phyloP scores from a whole-genome alignment of 2,888 invertebrate species.

The Syrista parreyssii region DNA sequence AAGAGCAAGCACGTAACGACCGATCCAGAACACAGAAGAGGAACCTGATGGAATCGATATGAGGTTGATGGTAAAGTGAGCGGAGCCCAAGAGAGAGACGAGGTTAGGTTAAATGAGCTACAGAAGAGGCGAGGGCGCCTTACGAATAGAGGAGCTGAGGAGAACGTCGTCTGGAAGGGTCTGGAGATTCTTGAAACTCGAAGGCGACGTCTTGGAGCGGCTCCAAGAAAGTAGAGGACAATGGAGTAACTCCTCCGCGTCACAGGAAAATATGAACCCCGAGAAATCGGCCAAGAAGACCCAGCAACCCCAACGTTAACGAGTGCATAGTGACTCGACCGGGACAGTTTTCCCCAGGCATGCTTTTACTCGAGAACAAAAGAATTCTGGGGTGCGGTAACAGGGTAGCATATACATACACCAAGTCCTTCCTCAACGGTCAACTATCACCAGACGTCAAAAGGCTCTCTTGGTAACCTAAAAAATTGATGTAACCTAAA shows the following conservation, averaged over 20 bases:
- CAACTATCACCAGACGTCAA: no score
- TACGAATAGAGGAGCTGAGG: constrained; percentile 7
- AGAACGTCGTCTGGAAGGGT: constrained; percentile 8
- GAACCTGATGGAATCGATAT: neutral
- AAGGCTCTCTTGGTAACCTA: no score
- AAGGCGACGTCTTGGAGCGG: constrained; percentile 44
- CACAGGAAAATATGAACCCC: constrained; percentile 62
- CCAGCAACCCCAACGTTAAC: constrained; percentile 26
- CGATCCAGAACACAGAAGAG: neutral
- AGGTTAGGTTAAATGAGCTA: neutral
- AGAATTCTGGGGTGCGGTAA: constrained; percentile 59
- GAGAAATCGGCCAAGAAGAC: constrained; percentile 46
- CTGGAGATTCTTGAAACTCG: constrained; percentile 15
- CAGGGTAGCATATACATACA: constrained; percentile 52
- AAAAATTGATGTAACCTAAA: no score
- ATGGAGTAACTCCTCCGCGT: constrained; percentile 64
- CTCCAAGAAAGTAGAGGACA: constrained; percentile 63
- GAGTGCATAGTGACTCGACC: constrained; percentile 10
- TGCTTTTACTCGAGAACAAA: constrained; percentile 53
- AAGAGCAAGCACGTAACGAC: constrained; percentile 6
- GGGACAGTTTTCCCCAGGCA: neutral
- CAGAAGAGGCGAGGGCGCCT: no score
- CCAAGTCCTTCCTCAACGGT: neutral
- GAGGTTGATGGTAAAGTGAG: neutral
- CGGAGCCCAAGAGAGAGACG: neutral